Percentiles rank a stretch among this genome's conserved stretches.
Conservation (phyloP, 2,113 vertebrate species). For the Oryctolagus cuniculus region mOryCun1.1 NC_091436.1:65361501-65362000, state of each 20-base stretch:
- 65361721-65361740: neutral
- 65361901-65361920: too few species aligned
- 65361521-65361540: neutral
- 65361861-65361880: too few species aligned
- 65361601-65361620: neutral
- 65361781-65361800: too few species aligned
- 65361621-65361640: neutral
- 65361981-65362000: too few species aligned
- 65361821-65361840: too few species aligned
- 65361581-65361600: neutral
- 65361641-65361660: neutral
- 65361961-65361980: too few species aligned
- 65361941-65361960: too few species aligned
- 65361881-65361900: too few species aligned
- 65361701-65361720: neutral
- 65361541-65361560: neutral
- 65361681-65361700: neutral
- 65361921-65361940: too few species aligned
- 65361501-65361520: neutral
- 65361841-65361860: too few species aligned
- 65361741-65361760: neutral
- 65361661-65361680: neutral
- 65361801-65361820: too few species aligned
- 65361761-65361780: too few species aligned
- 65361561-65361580: neutral